Percentiles rank a stretch among this genome's conserved stretches.
These are phyloP conservation scores for Magallana ariakensis DNA, from an alignment of 1,140 invertebrate species.

Conservation along the genomic window DNA sequence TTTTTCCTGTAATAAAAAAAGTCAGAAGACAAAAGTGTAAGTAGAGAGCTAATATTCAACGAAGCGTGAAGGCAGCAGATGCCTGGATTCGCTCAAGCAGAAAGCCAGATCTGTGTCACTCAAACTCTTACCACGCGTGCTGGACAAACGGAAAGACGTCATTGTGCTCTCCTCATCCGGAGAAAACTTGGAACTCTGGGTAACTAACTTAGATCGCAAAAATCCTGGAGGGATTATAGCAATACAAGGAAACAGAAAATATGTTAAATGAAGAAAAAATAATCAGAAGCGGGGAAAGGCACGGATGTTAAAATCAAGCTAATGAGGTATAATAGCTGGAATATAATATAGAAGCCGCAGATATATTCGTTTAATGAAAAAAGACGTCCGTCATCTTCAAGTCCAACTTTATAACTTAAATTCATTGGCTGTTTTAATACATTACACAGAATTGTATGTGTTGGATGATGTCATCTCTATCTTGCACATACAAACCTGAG, in stretches of 20 bases:
- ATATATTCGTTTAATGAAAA: no score
- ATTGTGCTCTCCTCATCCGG: neutral
- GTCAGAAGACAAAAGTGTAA: no score
- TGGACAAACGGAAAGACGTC: neutral
- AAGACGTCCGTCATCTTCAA: no score
- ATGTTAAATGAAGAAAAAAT: neutral
- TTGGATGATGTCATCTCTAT: neutral
- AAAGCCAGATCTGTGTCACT: constrained; percentile 15
- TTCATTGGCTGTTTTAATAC: neutral
- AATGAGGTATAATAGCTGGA: neutral
- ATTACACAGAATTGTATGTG: neutral
- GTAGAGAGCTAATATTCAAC: constrained; percentile 7
- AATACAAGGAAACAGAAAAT: constrained; percentile 28
- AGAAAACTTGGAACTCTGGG: constrained; percentile 25
- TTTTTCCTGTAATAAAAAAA: no score
- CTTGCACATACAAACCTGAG: neutral
- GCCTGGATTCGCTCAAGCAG: neutral
- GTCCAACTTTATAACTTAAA: no score
- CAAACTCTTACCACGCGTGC: constrained; percentile 9
- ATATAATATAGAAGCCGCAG: no score
- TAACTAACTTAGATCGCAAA: constrained; percentile 29
- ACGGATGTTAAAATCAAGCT: neutral
- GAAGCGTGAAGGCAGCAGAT: constrained; percentile 15
- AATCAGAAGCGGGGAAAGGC: neutral
- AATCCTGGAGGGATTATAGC: neutral